These are phyloP conservation scores for Conger conger DNA, from an alignment of 2,113 vertebrate genomes.

Conservation along the genomic window DNA sequence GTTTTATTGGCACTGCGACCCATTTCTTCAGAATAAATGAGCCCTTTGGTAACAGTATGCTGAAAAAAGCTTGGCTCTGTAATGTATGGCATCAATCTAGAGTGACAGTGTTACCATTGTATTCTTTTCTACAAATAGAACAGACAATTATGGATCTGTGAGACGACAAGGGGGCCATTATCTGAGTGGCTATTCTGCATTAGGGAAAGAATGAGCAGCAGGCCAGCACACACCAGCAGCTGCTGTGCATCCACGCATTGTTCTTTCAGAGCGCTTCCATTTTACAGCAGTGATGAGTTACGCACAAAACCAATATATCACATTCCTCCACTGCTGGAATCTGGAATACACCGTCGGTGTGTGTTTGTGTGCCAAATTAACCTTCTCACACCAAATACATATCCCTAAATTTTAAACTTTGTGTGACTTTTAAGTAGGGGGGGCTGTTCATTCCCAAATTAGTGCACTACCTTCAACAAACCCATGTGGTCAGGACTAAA, in stretches of 20 bases:
- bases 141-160: constrained; percentile 9
- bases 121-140: neutral
- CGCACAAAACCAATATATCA: neutral
- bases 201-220: neutral
- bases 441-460: neutral
- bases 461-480: neutral
- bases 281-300: neutral
- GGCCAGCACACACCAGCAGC: neutral
- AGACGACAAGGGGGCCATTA: constrained; percentile 6
- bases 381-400: no score
- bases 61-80: neutral
- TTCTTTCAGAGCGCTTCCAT: neutral
- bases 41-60: neutral
- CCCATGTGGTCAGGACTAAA: neutral
- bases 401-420: no score
- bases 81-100: neutral
- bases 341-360: no score
- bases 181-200: neutral
- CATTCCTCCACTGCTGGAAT: neutral
- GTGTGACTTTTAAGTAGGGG: no score
- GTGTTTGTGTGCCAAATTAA: no score
- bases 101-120: neutral
- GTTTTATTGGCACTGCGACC: neutral
- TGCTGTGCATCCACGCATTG: neutral
- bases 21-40: neutral